Evolutionary conservation across 2,888 invertebrate genomes (phyloP).

Genomic region (Xestia rhomboidea): DNA sequence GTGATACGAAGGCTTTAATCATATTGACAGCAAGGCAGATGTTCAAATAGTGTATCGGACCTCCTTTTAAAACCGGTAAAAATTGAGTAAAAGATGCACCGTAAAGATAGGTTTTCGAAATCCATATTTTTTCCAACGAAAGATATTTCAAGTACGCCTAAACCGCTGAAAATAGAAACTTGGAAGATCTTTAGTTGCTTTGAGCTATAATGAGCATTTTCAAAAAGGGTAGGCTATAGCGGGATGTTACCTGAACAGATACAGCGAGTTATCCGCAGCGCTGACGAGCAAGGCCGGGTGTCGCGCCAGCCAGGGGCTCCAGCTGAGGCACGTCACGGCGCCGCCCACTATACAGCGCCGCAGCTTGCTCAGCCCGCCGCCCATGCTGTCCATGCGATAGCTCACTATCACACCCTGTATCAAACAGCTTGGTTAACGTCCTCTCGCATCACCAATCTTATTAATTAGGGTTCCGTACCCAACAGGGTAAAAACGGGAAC

Average conservation of each 20-base stretch:
- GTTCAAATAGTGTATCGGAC: neutral
- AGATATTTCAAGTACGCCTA: neutral
- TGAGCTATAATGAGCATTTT: neutral
- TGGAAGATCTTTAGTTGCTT: neutral
- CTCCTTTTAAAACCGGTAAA: neutral
- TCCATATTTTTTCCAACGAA: neutral
- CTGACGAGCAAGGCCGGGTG: conserved; percentile 95
- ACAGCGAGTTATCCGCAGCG: conserved; percentile 94
- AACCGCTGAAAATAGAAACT: neutral
- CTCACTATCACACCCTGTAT: conserved; percentile 92
- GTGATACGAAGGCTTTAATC: neutral
- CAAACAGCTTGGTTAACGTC: neutral
- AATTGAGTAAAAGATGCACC: neutral
- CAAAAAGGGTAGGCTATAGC: neutral
- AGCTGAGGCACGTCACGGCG: conserved; percentile 93
- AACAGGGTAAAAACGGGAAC: too few relatives aligned
- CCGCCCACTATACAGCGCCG: conserved; percentile 92
- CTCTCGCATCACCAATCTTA: neutral
- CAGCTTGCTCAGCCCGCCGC: conserved; percentile 92
- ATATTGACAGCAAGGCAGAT: neutral
- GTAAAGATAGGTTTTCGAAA: neutral
- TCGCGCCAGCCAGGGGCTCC: conserved; percentile 95
- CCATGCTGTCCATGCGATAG: conserved; percentile 92
- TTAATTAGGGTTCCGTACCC: neutral
- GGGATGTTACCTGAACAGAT: conserved; percentile 89